phyloP scores from a whole-genome alignment of 2,113 vertebrate species.

The Lepus europaeus region DNA sequence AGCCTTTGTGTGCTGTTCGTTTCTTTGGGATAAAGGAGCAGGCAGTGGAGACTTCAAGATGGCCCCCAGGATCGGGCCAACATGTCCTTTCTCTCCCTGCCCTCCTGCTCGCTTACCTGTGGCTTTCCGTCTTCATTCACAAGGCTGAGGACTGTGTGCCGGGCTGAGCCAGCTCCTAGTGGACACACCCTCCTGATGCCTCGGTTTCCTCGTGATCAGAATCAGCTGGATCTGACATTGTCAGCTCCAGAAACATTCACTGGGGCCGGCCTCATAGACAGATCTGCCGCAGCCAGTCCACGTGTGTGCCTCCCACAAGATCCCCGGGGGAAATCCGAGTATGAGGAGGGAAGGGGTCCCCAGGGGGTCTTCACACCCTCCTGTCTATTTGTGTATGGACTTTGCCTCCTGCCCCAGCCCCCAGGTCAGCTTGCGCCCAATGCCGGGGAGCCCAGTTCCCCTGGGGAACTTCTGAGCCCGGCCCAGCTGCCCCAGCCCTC shows the following conservation, averaged over 20 bases:
- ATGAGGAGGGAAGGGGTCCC: constrained; percentile 39
- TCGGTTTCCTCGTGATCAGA: background rate
- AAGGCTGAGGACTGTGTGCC: background rate
- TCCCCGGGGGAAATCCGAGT: constrained; percentile 59
- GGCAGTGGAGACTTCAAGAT: background rate
- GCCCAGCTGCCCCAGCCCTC: constrained; percentile 32
- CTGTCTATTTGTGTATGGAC: background rate
- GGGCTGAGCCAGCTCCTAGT: background rate
- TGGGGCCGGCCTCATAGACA: background rate
- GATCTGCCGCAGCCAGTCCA: constrained; percentile 49
- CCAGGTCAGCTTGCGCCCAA: background rate
- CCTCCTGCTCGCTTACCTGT: background rate
- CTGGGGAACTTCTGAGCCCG: background rate
- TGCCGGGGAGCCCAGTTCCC: background rate
- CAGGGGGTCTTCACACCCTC: constrained; percentile 60
- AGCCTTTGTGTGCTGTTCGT: background rate
- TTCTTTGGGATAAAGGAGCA: background rate
- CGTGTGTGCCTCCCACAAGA: background rate
- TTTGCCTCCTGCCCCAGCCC: background rate
- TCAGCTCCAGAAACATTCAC: background rate
- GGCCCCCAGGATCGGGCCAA: background rate
- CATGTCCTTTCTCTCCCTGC: background rate
- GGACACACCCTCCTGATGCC: background rate
- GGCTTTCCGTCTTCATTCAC: background rate
- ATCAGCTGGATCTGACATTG: background rate